Percentiles rank a stretch among this genome's conserved stretches.
Evolutionary conservation across 2,888 invertebrate species (phyloP).

Genomic region (Mythimna loreyi): DNA sequence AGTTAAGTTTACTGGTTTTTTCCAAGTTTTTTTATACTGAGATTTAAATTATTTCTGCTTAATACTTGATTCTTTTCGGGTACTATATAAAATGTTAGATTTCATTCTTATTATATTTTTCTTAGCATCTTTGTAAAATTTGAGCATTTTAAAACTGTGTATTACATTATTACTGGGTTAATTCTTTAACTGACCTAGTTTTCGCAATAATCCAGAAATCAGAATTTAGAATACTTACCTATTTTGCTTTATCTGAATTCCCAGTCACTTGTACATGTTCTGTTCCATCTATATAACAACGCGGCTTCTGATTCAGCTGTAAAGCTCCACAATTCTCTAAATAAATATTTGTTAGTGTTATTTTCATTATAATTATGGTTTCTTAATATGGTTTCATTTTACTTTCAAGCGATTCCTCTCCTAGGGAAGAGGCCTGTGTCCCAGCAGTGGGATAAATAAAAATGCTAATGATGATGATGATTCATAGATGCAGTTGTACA

Average conservation of each 20-base stretch:
- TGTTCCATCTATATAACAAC: not conserved
- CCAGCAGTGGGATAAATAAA: too few species aligned
- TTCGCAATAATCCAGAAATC: conserved; percentile 9
- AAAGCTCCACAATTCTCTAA: too few species aligned
- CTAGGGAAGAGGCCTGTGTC: too few species aligned
- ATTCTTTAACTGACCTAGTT: conserved; percentile 13
- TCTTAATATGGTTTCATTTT: too few species aligned
- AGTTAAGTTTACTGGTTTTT: not conserved
- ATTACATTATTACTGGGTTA: not conserved
- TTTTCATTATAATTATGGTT: too few species aligned
- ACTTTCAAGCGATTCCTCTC: too few species aligned
- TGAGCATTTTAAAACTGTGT: not conserved
- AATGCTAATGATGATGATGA: too few species aligned
- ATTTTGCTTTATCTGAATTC: conserved; percentile 2
- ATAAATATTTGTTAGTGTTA: not conserved
- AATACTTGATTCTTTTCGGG: too few species aligned
- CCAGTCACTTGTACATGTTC: not conserved
- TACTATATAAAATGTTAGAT: not conserved
- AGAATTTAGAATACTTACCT: not conserved
- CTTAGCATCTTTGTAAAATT: not conserved
- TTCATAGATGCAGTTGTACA: too few species aligned
- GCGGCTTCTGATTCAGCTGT: not conserved
- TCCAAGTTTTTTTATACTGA: not conserved
- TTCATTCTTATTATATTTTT: not conserved
- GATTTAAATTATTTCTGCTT: not conserved